These are phyloP conservation scores for Andrena haemorrhoa DNA, from an alignment of 2,888 invertebrate genomes.

Conservation along the genomic window DNA sequence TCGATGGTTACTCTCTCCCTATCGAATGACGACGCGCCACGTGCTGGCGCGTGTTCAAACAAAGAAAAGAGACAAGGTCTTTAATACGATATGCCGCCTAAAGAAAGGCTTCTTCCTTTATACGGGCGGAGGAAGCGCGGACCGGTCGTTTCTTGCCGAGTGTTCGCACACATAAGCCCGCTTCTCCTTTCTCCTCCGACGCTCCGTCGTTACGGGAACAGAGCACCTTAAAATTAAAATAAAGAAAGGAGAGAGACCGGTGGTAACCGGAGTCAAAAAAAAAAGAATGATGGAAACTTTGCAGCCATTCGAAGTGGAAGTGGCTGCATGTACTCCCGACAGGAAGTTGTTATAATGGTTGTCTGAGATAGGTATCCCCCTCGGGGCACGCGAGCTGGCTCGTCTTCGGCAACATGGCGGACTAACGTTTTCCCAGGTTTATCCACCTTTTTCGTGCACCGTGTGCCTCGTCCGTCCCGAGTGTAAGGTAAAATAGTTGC, in stretches of 20 bases:
- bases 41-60: constrained; percentile 73
- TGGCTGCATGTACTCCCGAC: neutral
- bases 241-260: too few species aligned
- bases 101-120: constrained; percentile 60
- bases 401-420: neutral
- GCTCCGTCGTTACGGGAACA: neutral
- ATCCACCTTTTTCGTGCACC: neutral
- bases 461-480: neutral
- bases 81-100: constrained; percentile 64
- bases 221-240: neutral
- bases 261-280: too few species aligned
- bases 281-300: neutral
- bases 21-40: constrained; percentile 62
- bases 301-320: neutral
- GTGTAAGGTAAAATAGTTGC: neutral
- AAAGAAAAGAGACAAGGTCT: constrained; percentile 70
- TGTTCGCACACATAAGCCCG: constrained; percentile 20
- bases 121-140: constrained; percentile 55
- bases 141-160: constrained; percentile 18
- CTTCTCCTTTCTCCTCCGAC: neutral
- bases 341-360: constrained; percentile 13
- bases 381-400: neutral
- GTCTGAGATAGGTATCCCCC: neutral
- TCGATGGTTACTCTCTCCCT: constrained; percentile 42
- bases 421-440: neutral